phyloP scores from a whole-genome alignment of 2,888 invertebrate species.

The Ormia ochracea region DNA sequence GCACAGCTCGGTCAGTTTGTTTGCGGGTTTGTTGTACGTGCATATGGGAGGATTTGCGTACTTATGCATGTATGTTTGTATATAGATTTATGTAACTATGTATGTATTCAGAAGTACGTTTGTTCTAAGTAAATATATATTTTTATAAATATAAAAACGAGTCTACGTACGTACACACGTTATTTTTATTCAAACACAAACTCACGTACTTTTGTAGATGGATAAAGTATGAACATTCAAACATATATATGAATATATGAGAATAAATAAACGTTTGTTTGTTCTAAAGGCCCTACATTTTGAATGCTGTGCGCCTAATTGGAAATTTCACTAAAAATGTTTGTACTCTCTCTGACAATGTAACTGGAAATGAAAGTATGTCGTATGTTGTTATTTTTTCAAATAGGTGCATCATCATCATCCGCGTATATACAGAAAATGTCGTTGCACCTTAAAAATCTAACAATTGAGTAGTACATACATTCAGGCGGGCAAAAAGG shows the following conservation, averaged over 20 bases:
- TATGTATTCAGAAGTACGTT: conserved; percentile 26
- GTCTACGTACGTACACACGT: conserved; percentile 6
- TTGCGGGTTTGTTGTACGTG: background rate
- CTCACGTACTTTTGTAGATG: background rate
- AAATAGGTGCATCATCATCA: background rate
- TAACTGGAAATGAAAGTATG: conserved; percentile 74
- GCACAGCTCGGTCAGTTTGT: conserved; percentile 50
- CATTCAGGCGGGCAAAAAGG: background rate
- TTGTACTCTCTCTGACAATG: conserved; percentile 74
- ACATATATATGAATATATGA: conserved; percentile 38
- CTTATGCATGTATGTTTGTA: background rate
- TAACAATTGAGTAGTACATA: background rate
- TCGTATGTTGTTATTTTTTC: conserved; percentile 50
- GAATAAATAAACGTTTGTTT: conserved; percentile 51
- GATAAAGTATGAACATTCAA: conserved; percentile 47
- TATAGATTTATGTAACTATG: conserved; percentile 9
- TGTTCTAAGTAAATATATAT: conserved; percentile 34
- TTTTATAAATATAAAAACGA: conserved; percentile 3
- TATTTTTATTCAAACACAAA: conserved; percentile 18
- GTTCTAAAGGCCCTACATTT: conserved; percentile 67
- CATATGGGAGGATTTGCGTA: background rate
- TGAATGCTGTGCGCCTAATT: conserved; percentile 76
- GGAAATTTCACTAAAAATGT: conserved; percentile 78
- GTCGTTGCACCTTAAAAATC: background rate
- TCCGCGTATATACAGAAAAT: background rate